A percentile compares a stretch with the other conserved stretches of the same genome.
phyloP scores from a whole-genome alignment of 2,888 invertebrate species.

The Hypena proboscidalis region DNA sequence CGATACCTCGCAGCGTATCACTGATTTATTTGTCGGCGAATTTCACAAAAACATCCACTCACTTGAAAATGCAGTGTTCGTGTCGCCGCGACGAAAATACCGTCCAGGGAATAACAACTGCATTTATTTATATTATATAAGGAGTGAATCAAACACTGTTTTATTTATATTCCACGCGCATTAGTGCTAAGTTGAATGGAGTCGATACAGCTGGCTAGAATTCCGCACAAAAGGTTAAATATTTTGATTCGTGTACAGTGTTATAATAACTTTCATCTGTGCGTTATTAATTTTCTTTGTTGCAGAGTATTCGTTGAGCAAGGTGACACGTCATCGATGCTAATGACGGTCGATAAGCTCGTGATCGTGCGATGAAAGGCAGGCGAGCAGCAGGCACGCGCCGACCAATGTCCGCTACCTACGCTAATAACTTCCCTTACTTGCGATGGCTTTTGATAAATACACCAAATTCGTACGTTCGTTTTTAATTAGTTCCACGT shows the following conservation, averaged over 20 bases:
- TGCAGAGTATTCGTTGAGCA: constrained; percentile 24
- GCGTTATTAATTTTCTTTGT: constrained; percentile 39
- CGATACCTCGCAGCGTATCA: constrained; percentile 22
- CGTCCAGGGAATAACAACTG: constrained; percentile 44
- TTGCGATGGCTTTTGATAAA: constrained; percentile 29
- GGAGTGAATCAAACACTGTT: constrained; percentile 45
- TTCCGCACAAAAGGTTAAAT: constrained; percentile 41
- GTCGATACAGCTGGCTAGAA: constrained; percentile 52
- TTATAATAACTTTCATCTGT: constrained; percentile 38
- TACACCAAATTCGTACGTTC: constrained; percentile 31
- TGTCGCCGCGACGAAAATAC: constrained; percentile 40
- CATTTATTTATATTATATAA: constrained; percentile 40
- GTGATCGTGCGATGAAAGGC: constrained; percentile 27
- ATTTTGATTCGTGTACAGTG: constrained; percentile 40
- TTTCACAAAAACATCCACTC: constrained; percentile 41
- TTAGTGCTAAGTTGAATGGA: no score
- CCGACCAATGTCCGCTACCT: constrained; percentile 36
- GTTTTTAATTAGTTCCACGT: constrained; percentile 30
- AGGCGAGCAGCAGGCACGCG: constrained; percentile 41
- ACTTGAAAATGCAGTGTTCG: constrained; percentile 44
- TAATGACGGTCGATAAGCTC: constrained; percentile 24
- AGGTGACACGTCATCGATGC: constrained; percentile 27
- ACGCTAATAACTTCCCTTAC: constrained; percentile 37
- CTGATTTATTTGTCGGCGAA: constrained; percentile 43
- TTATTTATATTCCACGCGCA: constrained; percentile 62